Evolutionary conservation across 1,140 invertebrate genomes (phyloP).

Genomic region (Drosophila setifemur): DNA sequence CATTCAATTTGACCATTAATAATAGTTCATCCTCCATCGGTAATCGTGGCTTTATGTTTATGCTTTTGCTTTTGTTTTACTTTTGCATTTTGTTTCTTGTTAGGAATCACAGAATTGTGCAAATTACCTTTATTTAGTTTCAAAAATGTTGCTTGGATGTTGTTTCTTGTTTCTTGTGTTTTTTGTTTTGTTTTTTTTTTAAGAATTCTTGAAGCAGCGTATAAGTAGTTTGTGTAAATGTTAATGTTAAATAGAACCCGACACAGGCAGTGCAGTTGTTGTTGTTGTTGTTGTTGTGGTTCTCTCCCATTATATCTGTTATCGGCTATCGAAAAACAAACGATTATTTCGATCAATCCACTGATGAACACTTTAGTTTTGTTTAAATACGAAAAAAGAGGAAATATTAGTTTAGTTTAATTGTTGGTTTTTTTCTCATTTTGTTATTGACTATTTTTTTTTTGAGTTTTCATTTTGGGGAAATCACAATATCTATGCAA

Average conservation of each 20-base stretch:
- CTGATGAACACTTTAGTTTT: slow-evolving; percentile 37
- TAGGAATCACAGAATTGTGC: slow-evolving; percentile 75
- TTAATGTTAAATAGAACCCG: slow-evolving; percentile 53
- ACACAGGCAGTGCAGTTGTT: slow-evolving; percentile 62
- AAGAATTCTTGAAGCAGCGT: slow-evolving; percentile 6
- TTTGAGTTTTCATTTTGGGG: slow-evolving; percentile 36
- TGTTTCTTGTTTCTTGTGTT: slow-evolving; percentile 3
- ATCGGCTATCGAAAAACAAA: slow-evolving; percentile 9
- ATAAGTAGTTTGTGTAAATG: slow-evolving; percentile 10
- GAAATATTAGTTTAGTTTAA: slow-evolving; percentile 31
- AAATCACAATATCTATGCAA: slow-evolving; percentile 75
- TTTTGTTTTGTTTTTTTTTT: not conserved
- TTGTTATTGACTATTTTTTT: slow-evolving; percentile 58
- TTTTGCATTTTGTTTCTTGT: slow-evolving; percentile 13
- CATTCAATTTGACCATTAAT: slow-evolving; percentile 7
- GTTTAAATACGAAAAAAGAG: slow-evolving; percentile 28
- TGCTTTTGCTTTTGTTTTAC: slow-evolving; percentile 6
- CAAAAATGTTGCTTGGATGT: slow-evolving; percentile 30
- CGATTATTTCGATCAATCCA: slow-evolving; percentile 26
- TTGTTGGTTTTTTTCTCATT: slow-evolving; percentile 7
- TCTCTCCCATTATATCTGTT: not conserved
- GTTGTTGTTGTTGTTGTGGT: slow-evolving; percentile 19
- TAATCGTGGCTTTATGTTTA: slow-evolving; percentile 2
- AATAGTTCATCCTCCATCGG: slow-evolving; percentile 11
- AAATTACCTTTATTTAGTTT: slow-evolving; percentile 41